Conservation (phyloP, 2,888 invertebrate species). For the Thereva nobilitata region DNA sequence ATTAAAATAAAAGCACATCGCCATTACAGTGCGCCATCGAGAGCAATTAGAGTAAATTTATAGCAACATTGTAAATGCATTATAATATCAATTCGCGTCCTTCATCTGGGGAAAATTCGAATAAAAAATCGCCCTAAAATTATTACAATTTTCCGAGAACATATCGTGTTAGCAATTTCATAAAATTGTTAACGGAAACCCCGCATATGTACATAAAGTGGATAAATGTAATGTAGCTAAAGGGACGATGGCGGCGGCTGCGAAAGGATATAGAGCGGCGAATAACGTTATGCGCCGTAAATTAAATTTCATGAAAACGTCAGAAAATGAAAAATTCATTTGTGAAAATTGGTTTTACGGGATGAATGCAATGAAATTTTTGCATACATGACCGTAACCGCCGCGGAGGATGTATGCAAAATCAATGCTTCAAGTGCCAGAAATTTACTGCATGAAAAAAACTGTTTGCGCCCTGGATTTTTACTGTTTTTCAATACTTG, state of each 20-base stretch:
- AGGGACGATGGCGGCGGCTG: slow-evolving; percentile 6
- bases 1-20: no score
- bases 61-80: no score
- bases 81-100: no score
- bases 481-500: no score
- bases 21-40: no score
- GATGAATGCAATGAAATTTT: slow-evolving; percentile 26
- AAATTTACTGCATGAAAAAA: no score
- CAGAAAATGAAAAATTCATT: slow-evolving; percentile 32
- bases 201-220: not conserved
- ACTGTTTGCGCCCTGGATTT: no score
- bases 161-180: slow-evolving; percentile 24
- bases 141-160: no score
- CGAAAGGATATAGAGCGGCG: not conserved
- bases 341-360: slow-evolving; percentile 26
- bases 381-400: slow-evolving; percentile 5
- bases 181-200: slow-evolving; percentile 27
- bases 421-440: slow-evolving; percentile 11
- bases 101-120: no score
- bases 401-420: slow-evolving; percentile 1
- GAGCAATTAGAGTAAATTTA: no score
- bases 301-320: slow-evolving; percentile 30
- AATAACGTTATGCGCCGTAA: slow-evolving; percentile 20
- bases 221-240: slow-evolving; percentile 8
- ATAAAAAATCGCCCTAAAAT: no score